Percentiles rank a stretch among this genome's conserved stretches.
Conservation (phyloP, 2,113 vertebrate species). For the Ciconia maguari region DNA sequence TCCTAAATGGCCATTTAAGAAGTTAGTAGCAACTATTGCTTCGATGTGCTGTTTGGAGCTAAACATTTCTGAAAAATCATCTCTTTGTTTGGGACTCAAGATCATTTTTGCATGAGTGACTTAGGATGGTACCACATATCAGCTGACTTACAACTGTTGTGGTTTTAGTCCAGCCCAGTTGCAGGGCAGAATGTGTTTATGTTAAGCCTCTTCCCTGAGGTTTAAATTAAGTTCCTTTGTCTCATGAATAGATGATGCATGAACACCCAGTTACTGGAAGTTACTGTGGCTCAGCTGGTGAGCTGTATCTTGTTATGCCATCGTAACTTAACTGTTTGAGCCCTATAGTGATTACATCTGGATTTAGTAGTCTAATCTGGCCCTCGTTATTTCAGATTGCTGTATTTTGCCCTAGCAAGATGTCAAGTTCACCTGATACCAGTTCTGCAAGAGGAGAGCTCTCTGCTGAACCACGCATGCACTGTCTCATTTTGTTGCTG, state of each 20-base stretch:
- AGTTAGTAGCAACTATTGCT: neutral
- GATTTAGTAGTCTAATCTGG: neutral
- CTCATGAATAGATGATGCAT: neutral
- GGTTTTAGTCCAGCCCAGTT: neutral
- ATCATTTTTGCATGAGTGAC: neutral
- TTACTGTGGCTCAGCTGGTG: neutral
- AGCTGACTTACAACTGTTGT: neutral
- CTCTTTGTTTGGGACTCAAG: neutral
- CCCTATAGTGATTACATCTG: neutral
- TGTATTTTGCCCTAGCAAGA: slow-evolving; percentile 45
- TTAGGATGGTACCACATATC: neutral
- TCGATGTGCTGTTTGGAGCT: neutral
- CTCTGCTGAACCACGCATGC: neutral
- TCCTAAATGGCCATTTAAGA: neutral
- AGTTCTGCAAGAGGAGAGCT: neutral
- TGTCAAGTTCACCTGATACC: neutral
- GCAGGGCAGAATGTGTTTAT: neutral
- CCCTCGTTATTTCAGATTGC: slow-evolving; percentile 20
- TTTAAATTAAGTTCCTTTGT: neutral
- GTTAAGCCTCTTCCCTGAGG: neutral
- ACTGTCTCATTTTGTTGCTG: slow-evolving; percentile 72
- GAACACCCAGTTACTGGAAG: neutral
- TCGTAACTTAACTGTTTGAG: neutral
- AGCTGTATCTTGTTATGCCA: neutral
- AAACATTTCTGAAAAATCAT: neutral